These are phyloP conservation scores for Aselliscus stoliczkanus DNA, from an alignment of 2,797 vertebrate genomes.

Conservation along the genomic window DNA sequence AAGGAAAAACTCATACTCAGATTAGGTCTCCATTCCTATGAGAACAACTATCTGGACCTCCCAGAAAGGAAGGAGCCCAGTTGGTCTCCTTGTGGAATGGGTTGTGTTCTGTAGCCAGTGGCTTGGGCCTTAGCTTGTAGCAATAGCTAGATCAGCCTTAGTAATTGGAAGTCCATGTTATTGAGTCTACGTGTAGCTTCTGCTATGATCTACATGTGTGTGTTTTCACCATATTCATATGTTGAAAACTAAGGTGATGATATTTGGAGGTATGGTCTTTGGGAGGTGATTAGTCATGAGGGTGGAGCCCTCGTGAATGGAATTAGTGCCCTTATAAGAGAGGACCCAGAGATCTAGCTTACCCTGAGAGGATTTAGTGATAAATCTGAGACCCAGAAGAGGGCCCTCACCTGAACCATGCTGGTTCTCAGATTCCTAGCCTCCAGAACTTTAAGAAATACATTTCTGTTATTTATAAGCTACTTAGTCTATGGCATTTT, in stretches of 20 bases:
- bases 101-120: neutral
- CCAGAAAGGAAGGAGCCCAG: neutral
- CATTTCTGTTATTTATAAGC: no score
- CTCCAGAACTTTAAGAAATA: no score
- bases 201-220: neutral
- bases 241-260: neutral
- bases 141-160: neutral
- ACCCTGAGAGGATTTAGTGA: neutral
- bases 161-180: neutral
- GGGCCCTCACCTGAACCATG: neutral
- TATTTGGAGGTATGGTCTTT: neutral
- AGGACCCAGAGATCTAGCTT: neutral
- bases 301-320: neutral
- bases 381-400: neutral
- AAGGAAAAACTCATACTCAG: neutral
- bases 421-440: no score
- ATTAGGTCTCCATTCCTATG: neutral
- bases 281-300: neutral
- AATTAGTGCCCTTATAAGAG: neutral
- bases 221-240: neutral
- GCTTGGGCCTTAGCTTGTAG: neutral
- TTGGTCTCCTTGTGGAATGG: neutral
- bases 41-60: neutral
- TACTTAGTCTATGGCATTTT: neutral
- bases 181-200: neutral